Conservation (phyloP, 2,113 vertebrate genomes). For the Pseudolaguvia tuberculata region DNA sequence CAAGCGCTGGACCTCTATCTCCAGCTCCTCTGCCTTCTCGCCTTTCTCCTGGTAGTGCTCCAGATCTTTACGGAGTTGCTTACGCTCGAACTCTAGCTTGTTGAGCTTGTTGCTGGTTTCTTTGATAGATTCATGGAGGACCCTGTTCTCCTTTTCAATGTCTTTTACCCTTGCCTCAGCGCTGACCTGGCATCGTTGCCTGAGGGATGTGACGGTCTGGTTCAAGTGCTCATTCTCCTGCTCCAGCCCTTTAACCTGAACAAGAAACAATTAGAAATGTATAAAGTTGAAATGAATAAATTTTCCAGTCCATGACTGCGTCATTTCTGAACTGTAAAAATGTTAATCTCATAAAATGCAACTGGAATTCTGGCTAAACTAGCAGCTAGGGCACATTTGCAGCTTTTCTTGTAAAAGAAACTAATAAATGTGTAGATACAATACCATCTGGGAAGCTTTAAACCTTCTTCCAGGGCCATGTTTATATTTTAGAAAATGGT, state of each 20-base stretch:
- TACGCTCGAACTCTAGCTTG: slow-evolving; percentile 91
- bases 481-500: background rate
- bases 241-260: slow-evolving; percentile 86
- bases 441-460: background rate
- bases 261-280: no score
- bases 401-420: background rate
- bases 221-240: slow-evolving; percentile 92
- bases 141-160: slow-evolving; percentile 92
- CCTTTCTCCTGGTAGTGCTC: slow-evolving; percentile 89
- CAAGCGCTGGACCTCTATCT: slow-evolving; percentile 78
- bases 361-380: background rate
- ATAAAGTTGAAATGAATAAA: background rate
- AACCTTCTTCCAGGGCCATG: background rate
- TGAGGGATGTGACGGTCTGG: slow-evolving; percentile 83
- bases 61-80: slow-evolving; percentile 86
- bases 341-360: no score
- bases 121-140: slow-evolving; percentile 93
- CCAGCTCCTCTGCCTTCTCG: slow-evolving; percentile 86
- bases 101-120: slow-evolving; percentile 90
- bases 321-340: no score
- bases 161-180: slow-evolving; percentile 92
- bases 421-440: background rate
- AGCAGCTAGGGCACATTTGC: background rate
- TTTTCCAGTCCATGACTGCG: no score
- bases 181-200: slow-evolving; percentile 89